Conservation (phyloP, 2,113 vertebrate species). For the Neogobius melanostomus region DNA sequence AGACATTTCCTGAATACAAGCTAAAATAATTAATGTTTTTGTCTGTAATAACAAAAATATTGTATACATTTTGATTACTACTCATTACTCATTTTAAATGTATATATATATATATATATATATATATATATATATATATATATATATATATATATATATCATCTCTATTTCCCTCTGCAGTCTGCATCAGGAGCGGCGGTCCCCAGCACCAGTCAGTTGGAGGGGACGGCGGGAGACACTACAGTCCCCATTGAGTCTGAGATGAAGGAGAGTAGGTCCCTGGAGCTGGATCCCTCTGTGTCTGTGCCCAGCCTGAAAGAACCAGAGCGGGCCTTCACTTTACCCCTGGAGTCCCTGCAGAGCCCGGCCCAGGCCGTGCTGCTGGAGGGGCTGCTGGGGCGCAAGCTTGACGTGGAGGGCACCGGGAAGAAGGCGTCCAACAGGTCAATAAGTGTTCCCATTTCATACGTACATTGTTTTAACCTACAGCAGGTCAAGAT, state of each 20-base stretch:
- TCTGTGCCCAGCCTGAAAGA: conserved; percentile 46
- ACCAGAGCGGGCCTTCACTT: conserved; percentile 64
- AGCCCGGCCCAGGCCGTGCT: conserved; percentile 69
- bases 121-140: too few relatives aligned
- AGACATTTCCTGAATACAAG: too few relatives aligned
- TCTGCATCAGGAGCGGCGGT: conserved; percentile 55
- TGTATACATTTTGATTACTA: background rate
- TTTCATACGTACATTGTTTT: background rate
- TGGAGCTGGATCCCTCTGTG: conserved; percentile 64
- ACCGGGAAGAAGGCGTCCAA: conserved; percentile 89
- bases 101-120: too few relatives aligned
- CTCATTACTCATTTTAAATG: too few relatives aligned
- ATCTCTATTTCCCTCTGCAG: conserved; percentile 29
- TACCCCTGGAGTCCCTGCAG: conserved; percentile 68
- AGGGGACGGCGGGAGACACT: conserved; percentile 59
- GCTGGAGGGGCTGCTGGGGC: conserved; percentile 85
- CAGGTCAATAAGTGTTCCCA: conserved; percentile 74
- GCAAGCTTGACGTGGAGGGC: conserved; percentile 91
- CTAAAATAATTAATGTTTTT: too few relatives aligned
- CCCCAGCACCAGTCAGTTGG: conserved; percentile 51
- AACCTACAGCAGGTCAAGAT: too few relatives aligned
- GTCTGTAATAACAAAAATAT: too few relatives aligned
- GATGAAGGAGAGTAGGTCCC: conserved; percentile 65
- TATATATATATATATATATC: too few relatives aligned
- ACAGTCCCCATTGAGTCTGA: conserved; percentile 51